Conservation (phyloP, 2,888 invertebrate species). For the Metallyticus violacea region DNA sequence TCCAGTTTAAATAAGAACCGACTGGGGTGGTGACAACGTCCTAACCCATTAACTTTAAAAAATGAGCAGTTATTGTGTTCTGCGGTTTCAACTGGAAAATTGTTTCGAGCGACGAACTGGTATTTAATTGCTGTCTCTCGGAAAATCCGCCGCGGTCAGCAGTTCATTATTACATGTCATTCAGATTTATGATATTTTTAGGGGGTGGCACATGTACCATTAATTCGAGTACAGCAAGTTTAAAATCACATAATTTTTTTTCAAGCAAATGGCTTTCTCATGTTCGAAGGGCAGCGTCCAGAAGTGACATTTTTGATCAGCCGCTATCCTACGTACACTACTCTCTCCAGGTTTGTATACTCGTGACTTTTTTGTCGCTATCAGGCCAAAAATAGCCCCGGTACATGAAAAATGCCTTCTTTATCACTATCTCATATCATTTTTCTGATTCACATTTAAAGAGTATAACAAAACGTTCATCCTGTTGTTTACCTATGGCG, state of each 20-base stretch:
- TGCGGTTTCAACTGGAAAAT: not conserved
- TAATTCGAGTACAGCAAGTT: not conserved
- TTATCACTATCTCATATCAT: too few species aligned
- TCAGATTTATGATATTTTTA: not conserved
- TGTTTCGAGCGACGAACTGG: not conserved
- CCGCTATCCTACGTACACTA: too few species aligned
- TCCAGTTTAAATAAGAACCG: not conserved
- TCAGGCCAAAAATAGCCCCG: too few species aligned
- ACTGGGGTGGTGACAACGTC: not conserved
- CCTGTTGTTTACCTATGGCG: too few species aligned
- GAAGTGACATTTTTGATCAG: not conserved
- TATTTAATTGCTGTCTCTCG: not conserved
- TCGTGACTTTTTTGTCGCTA: too few species aligned
- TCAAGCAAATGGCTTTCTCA: not conserved
- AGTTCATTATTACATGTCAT: not conserved
- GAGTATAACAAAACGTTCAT: too few species aligned
- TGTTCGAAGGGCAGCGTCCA: not conserved
- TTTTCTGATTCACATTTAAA: too few species aligned
- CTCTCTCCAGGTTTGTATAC: too few species aligned
- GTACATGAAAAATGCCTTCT: too few species aligned
- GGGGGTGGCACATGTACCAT: not conserved
- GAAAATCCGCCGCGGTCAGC: not conserved
- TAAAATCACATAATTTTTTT: not conserved
- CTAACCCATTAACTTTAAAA: not conserved
- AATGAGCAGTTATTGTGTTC: not conserved